Base-by-base conservation (phyloP, 1,140 invertebrate genomes). In the Drosophila hydei region DNA sequence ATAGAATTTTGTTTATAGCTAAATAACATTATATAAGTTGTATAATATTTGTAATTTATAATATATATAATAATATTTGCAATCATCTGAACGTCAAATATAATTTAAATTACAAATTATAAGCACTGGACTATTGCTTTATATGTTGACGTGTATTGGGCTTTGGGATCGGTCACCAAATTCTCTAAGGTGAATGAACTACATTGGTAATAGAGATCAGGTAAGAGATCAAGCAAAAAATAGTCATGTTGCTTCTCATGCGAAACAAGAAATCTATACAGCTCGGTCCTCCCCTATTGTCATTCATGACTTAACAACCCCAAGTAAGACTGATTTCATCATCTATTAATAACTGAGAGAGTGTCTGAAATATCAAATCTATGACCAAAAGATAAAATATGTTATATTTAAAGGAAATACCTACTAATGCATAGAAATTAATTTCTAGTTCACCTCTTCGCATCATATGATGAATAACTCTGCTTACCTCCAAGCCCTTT, bases 401-500 rank as follows among this genome's bases (percentile, higher is more conserved):
- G 21, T 27, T 4, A 30, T 30, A 42, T 18, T 40, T 14, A 8
- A 42, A 6, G 7, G 16, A 42, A 42, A 14, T 42, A 14, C 7
- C 14, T 40, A 16, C 38, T 19, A 83, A 51, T 63, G 42, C 48
- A 78, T 72, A 45, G 67, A 68, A 36, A 50, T 25, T 12, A 11
- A 4, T 18, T 9, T 23, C 18, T 25, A 8, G 25, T 27, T 52
- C 7, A 4, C 19, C 60, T 60, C 38, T 38, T 16, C 56, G 45
- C 56, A 62, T 75, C 63, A 72, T 83, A 58, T 78, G 62, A 58
- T 45, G 56, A 87, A 85, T 87, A 81, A 85, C 81, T 83, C 81
- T 85, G 62, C 77, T 77, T 67, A 81, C 77, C 71, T 81, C 81
- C 74, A 78, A 75, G 77, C 81, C 81, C 76, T 74, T 70, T 87